These are phyloP conservation scores for Homarus americanus DNA, from an alignment of 1,140 invertebrate species.

Conservation along the genomic window DNA sequence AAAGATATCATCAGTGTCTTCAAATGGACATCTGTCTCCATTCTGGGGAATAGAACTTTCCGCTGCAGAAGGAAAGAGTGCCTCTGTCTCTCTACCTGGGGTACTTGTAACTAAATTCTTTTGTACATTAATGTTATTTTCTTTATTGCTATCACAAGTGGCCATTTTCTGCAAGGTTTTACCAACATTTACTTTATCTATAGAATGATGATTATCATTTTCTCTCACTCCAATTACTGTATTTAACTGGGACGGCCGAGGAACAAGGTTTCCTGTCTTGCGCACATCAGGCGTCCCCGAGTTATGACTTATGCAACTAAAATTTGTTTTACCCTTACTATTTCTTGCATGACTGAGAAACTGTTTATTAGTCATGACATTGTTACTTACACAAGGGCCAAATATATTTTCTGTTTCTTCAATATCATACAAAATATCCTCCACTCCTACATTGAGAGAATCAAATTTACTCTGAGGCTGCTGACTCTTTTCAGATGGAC, in stretches of 20 bases:
- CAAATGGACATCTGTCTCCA: not conserved
- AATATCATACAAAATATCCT: not conserved
- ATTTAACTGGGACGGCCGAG: not conserved
- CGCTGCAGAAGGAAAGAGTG: slow-evolving; percentile 15
- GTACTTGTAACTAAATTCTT: slow-evolving; percentile 9
- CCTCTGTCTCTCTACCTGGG: not conserved
- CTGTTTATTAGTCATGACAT: not conserved
- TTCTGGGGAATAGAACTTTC: slow-evolving; percentile 17
- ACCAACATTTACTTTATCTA: not conserved
- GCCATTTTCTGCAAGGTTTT: not conserved
- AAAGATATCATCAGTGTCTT: not conserved
- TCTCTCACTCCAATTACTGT: not conserved
- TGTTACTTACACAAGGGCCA: not conserved
- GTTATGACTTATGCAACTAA: not conserved
- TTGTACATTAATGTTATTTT: not conserved
- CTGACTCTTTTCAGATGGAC: not conserved
- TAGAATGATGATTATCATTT: not conserved
- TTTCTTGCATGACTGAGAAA: not conserved
- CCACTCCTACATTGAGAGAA: not conserved
- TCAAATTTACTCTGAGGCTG: not conserved
- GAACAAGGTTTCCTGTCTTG: not conserved
- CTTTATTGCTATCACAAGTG: not conserved
- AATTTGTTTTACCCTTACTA: not conserved
- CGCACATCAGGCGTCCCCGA: not conserved
- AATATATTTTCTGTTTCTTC: not conserved